phyloP scores from a whole-genome alignment of 1,140 invertebrate species.

The Drosophila oshimai region DNA sequence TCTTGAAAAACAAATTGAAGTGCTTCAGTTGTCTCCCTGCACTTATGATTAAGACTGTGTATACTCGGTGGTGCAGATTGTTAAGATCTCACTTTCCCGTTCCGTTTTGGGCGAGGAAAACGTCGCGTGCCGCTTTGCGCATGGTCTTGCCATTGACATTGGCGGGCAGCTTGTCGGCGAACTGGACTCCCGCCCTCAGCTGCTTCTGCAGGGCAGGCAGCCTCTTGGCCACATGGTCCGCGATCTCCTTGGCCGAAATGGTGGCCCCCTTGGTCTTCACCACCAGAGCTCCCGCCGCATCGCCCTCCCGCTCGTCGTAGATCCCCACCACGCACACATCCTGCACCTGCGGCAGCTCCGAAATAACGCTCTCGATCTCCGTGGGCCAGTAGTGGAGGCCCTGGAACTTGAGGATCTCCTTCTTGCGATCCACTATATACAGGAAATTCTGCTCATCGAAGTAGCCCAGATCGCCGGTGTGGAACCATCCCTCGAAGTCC shows the following conservation, averaged over 20 bases:
- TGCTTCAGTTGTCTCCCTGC: neutral
- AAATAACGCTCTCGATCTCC: slow-evolving; percentile 64
- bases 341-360: slow-evolving; percentile 47
- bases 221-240: slow-evolving; percentile 62
- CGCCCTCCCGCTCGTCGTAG: slow-evolving; percentile 57
- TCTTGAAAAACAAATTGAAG: neutral
- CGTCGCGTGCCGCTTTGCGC: slow-evolving; percentile 83
- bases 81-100: slow-evolving; percentile 8
- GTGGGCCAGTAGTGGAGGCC: slow-evolving; percentile 79
- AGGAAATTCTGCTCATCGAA: slow-evolving; percentile 87
- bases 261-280: slow-evolving; percentile 33
- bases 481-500: slow-evolving; percentile 88
- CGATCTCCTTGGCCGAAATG: slow-evolving; percentile 48
- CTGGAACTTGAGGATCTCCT: slow-evolving; percentile 90
- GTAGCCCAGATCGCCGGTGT: slow-evolving; percentile 89
- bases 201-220: slow-evolving; percentile 83
- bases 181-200: slow-evolving; percentile 85
- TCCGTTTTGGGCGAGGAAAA: slow-evolving; percentile 49
- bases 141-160: slow-evolving; percentile 87
- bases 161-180: slow-evolving; percentile 86
- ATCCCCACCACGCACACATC: slow-evolving; percentile 74
- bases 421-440: slow-evolving; percentile 88
- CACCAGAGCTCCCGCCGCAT: slow-evolving; percentile 64
- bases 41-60: slow-evolving; percentile 33
- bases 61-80: neutral